Conservation (phyloP, 2,113 vertebrate species). For the Abramis brama region DNA sequence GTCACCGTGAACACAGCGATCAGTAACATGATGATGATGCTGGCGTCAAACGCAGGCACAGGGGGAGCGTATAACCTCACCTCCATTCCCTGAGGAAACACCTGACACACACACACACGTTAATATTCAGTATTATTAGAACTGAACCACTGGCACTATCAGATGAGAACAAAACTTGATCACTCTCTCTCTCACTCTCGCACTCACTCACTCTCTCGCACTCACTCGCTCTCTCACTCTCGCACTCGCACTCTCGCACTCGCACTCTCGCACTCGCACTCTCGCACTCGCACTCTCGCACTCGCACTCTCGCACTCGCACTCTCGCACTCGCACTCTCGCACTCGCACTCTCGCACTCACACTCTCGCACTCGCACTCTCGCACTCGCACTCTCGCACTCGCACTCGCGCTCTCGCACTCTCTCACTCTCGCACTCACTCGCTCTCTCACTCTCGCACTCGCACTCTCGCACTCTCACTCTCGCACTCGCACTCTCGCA, state of each 20-base stretch:
- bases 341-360: accelerated
- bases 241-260: accelerated
- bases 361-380: accelerated
- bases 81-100: slow-evolving; percentile 73
- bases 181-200: too few relatives aligned
- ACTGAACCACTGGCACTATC: too few relatives aligned
- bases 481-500: too few relatives aligned
- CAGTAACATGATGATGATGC: slow-evolving; percentile 87
- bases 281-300: accelerated
- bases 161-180: too few relatives aligned
- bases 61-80: slow-evolving; percentile 84
- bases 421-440: too few relatives aligned
- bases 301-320: accelerated
- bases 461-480: accelerated
- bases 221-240: too few relatives aligned
- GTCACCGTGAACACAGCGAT: slow-evolving; percentile 86
- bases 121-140: neutral
- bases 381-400: accelerated
- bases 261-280: too few relatives aligned
- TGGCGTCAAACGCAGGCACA: slow-evolving; percentile 79
- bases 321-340: accelerated
- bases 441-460: accelerated
- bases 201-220: too few relatives aligned
- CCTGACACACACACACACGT: slow-evolving; percentile 11
- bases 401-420: accelerated